Evolutionary conservation across 2,113 vertebrate species (phyloP).

Genomic region (Calcarius ornatus): DNA sequence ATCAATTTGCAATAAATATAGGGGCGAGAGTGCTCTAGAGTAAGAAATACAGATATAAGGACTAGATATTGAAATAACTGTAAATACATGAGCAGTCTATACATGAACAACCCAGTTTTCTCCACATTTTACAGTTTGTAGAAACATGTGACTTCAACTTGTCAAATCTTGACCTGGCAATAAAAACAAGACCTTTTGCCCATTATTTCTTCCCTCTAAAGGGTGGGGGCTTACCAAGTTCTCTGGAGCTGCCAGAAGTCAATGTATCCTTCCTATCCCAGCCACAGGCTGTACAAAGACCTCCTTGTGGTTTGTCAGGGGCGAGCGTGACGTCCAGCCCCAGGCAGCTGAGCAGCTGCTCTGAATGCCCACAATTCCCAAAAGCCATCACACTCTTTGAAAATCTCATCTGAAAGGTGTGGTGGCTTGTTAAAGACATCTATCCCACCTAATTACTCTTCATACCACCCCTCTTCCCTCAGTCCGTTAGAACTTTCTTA

Average conservation of each 20-base stretch:
- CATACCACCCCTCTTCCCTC: not conserved
- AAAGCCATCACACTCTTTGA: not conserved
- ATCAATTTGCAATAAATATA: not conserved
- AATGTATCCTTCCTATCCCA: fast-evolving
- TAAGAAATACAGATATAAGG: not conserved
- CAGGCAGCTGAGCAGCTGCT: not conserved
- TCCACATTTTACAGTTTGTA: not conserved
- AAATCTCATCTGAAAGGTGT: not conserved
- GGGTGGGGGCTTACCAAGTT: not conserved
- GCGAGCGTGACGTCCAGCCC: fast-evolving
- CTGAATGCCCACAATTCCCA: not conserved
- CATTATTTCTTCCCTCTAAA: not conserved
- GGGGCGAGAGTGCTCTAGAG: not conserved
- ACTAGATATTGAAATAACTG: not conserved
- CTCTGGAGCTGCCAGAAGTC: not conserved
- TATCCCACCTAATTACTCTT: not conserved
- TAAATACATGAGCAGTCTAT: not conserved
- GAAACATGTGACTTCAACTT: not conserved
- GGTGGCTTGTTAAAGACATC: not conserved
- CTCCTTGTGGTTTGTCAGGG: not conserved
- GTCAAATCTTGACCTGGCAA: not conserved
- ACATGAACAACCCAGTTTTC: not conserved
- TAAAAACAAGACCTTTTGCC: not conserved
- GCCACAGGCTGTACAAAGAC: not conserved
- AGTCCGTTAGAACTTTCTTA: not conserved